Conservation (phyloP, 2,888 invertebrate species). For the Kryphioiulus occultus region DNA sequence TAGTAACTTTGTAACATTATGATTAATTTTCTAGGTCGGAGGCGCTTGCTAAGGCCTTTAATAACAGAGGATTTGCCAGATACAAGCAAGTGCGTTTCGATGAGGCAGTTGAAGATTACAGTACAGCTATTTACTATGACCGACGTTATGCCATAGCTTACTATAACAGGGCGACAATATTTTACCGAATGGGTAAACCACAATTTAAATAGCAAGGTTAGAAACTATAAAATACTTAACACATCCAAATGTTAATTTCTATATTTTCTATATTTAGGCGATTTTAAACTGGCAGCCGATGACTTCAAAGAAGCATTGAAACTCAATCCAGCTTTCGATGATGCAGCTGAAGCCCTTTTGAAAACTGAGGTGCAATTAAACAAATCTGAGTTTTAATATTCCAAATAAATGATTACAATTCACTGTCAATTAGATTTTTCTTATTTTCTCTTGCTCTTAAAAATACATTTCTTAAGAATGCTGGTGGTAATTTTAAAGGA, state of each 20-base stretch:
- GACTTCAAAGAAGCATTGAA: background rate
- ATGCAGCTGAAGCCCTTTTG: background rate
- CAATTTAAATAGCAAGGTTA: background rate
- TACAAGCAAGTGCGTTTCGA: constrained; percentile 39
- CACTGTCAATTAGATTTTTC: background rate
- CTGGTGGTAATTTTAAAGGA: background rate
- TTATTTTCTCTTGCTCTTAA: background rate
- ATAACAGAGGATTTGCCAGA: constrained; percentile 3
- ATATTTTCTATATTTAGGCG: background rate
- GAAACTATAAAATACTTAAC: background rate
- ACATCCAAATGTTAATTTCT: no score
- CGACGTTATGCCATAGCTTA: background rate
- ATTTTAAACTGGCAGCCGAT: background rate
- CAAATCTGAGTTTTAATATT: background rate
- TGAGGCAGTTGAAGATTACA: constrained; percentile 40
- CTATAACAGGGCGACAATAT: constrained; percentile 16
- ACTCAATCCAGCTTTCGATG: background rate
- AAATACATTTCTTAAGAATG: background rate
- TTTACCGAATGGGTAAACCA: constrained; percentile 33
- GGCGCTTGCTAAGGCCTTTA: background rate
- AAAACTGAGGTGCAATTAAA: background rate
- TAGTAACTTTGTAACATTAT: background rate
- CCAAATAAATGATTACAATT: background rate
- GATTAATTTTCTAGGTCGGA: background rate
- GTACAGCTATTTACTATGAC: background rate